These are phyloP conservation scores for Drosophila melanica DNA, from an alignment of 1,140 invertebrate genomes.

Conservation along the genomic window DNA sequence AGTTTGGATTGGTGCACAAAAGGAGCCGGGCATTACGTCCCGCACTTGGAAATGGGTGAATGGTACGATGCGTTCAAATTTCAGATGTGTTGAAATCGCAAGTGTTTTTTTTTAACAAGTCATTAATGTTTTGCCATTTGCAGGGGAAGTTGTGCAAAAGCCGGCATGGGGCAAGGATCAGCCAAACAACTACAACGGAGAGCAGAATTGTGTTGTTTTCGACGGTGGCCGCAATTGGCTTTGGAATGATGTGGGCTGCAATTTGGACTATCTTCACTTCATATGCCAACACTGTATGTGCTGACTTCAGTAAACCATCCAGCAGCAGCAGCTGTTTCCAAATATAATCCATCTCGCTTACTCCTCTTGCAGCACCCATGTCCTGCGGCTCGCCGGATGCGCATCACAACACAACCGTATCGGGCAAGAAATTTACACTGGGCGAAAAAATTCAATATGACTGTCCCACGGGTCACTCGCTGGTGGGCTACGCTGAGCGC, in stretches of 20 bases:
- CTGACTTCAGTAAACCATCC: neutral
- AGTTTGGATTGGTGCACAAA: slow-evolving; percentile 95
- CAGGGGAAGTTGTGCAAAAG: slow-evolving; percentile 90
- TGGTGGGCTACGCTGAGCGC: slow-evolving; percentile 89
- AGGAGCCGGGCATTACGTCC: slow-evolving; percentile 92
- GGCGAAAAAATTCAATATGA: slow-evolving; percentile 90
- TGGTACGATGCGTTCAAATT: slow-evolving; percentile 86
- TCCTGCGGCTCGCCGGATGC: slow-evolving; percentile 94
- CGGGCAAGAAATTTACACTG: slow-evolving; percentile 88
- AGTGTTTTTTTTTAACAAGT: too few species aligned
- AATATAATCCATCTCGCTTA: neutral
- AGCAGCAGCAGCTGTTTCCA: too few species aligned
- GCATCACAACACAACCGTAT: slow-evolving; percentile 92
- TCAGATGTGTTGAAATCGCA: too few species aligned
- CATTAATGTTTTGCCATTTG: neutral
- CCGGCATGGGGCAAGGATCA: slow-evolving; percentile 96
- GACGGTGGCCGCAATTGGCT: slow-evolving; percentile 95
- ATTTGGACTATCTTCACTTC: slow-evolving; percentile 95
- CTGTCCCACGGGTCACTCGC: slow-evolving; percentile 93
- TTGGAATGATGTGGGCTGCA: slow-evolving; percentile 98
- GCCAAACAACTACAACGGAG: slow-evolving; percentile 97
- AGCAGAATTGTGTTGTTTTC: slow-evolving; percentile 96
- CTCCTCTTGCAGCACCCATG: slow-evolving; percentile 87
- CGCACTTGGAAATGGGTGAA: slow-evolving; percentile 96
- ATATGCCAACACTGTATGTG: slow-evolving; percentile 95